Base-by-base conservation (phyloP, 2,113 vertebrate genomes). In the Spermophilus dauricus region DNA sequence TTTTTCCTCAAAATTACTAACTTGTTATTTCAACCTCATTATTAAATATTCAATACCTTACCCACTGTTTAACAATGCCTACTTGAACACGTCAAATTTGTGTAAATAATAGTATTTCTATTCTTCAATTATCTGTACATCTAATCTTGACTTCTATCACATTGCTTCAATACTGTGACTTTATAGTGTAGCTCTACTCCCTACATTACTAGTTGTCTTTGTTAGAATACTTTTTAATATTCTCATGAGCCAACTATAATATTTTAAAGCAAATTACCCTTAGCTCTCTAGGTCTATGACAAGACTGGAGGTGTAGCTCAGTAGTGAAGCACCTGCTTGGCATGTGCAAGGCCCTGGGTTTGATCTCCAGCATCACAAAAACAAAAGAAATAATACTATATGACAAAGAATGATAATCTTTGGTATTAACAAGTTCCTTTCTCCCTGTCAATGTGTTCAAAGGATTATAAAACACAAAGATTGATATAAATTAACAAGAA, bases 231-330 rank as follows among this genome's bases (percentile, higher is more conserved):
- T 65, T 48, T 17, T 32, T 58, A 12, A 69, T 48, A 30, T 51
- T 73, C 39, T 67, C 45, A 42, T n/a, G 88, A 86, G 56, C 58
- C 45, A 81, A 72, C 17, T 28, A 65, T 45, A 73, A 80, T 61
- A 96, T 61, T 88, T 94, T 63, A 65, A 83, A 87, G 37, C 17
- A 39, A 92, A 51, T 86, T 63, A 76, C 37, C 81, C 93, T 61
- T 13, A 82, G 85, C 80, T 95, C 65, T 85, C 82, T 88, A 78
- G 82, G 92, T 78, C 67, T 86, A 70, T 70, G 42, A 53, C 32
- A 86, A 39, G 32, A 32, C 32, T 69, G 34, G 42, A 30, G 30
- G 32, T 69, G 12, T 69, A 34, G 67, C 67, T 69, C 67, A 34
- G 32, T n/a, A 32, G 32, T 17, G 32, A 16, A n/a, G 67, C 16